Conservation (phyloP, 2,113 vertebrate genomes). For the Diadophis punctatus region DNA sequence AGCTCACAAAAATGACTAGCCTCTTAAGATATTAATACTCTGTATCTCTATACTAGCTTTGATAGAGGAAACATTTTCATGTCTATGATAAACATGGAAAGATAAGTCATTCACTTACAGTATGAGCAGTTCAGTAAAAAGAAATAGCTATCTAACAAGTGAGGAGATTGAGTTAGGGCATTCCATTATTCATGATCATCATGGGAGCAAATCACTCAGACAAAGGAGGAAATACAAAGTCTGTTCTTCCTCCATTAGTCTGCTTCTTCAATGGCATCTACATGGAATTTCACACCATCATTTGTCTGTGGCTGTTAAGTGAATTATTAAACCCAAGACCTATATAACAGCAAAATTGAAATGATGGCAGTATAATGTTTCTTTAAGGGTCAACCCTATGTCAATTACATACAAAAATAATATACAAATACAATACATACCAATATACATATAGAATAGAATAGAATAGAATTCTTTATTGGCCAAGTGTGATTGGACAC, state of each 20-base stretch:
- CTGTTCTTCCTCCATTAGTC: background rate
- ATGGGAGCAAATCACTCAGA: background rate
- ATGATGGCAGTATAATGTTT: background rate
- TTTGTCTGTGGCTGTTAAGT: background rate
- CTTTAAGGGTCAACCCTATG: background rate
- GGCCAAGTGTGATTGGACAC: no score
- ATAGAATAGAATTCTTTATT: no score
- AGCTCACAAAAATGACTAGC: background rate
- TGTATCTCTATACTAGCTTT: background rate
- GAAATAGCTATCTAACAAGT: background rate
- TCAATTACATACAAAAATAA: background rate
- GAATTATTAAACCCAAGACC: background rate
- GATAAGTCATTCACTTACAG: background rate
- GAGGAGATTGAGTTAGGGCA: background rate
- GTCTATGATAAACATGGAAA: background rate
- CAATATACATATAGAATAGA: background rate
- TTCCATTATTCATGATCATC: background rate
- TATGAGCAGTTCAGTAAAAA: background rate
- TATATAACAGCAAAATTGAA: background rate
- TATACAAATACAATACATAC: background rate
- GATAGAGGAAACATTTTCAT: background rate
- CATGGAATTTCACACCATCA: background rate
- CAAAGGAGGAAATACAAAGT: background rate
- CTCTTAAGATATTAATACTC: background rate
- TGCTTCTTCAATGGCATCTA: background rate